Evolutionary conservation across 2,888 invertebrate species (phyloP), one percentile per base, ranked within the genome.

Genomic region (Hemithea aestivaria): DNA sequence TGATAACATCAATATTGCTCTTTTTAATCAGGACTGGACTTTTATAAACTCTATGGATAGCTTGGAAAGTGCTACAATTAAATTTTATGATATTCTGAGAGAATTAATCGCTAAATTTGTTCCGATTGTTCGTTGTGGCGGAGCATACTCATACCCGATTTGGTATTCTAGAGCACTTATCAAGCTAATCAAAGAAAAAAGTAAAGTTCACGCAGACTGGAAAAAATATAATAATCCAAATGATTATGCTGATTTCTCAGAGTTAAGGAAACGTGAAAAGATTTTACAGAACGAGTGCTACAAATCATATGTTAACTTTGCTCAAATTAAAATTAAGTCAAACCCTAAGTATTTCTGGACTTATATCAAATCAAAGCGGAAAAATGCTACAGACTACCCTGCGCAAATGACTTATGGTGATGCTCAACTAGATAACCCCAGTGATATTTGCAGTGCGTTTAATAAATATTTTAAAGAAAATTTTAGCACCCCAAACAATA

Each of bases 311-410:
- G 9, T 30, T 6, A 9, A 5, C 4, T 24, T 24, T 1, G 8
- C 38, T n/a, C 32, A 38, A 10, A 6, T 24, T 4, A 38, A 38
- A 20, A 38, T 38, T 4, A 38, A 38, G 27, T 20, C 32, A 2
- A 6, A 27, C 8, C 27, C 38, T 7, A 38, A 32, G 32, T 24
- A 2, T 7, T 38, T 38, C n/a, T 38, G 38, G 38, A n/a, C 32
- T 1, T 37, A 23, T 16, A 10, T 32, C 3, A 37, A 37, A 23
- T 31, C 31, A 2, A 37, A 22, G 10, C 11, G 27, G 3, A 11
- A 31, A 7, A 37, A 31, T 16, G 10, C 1, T 5, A 11, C 38
- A 3, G 23, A 23, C 7, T 38, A 32, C 10, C 38, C 38, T 4
- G 16, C 23, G 3, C 27, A 27, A 24, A 38, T 38, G 38, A 20